Conservation (phyloP, 64 coral and sea anemone genomes). For the Hydrozoanthus tunicans region DNA sequence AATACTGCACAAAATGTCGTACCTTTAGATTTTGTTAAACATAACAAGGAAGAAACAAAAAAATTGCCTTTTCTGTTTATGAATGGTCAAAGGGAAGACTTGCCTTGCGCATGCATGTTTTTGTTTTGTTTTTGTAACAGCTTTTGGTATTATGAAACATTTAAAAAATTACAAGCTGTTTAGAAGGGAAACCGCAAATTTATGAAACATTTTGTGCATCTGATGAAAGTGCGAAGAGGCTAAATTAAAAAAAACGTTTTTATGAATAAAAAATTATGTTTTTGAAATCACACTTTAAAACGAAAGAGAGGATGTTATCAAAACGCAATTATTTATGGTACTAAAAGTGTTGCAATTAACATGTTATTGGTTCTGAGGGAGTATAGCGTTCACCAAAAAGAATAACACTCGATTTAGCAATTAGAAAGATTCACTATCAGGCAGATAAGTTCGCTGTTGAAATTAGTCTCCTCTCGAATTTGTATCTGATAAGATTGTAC, state of each 20-base stretch:
- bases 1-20: too few species aligned
- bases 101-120: not conserved
- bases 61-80: too few species aligned
- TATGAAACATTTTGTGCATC: not conserved
- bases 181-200: not conserved
- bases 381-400: not conserved
- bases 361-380: not conserved
- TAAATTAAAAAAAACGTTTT: not conserved
- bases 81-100: not conserved
- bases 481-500: not conserved
- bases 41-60: too few species aligned
- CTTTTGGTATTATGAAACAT: not conserved
- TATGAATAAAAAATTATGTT: not conserved
- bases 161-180: constrained; percentile 8
- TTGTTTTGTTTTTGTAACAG: not conserved
- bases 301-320: not conserved
- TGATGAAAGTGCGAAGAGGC: not conserved
- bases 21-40: too few species aligned
- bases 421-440: not conserved
- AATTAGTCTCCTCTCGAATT: not conserved
- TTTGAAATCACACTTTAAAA: not conserved
- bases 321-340: not conserved
- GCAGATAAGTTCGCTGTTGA: not conserved
- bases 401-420: not conserved
- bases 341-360: constrained; percentile 1